These are phyloP conservation scores for Empis livida DNA, from an alignment of 2,888 invertebrate genomes.

Conservation along the genomic window DNA sequence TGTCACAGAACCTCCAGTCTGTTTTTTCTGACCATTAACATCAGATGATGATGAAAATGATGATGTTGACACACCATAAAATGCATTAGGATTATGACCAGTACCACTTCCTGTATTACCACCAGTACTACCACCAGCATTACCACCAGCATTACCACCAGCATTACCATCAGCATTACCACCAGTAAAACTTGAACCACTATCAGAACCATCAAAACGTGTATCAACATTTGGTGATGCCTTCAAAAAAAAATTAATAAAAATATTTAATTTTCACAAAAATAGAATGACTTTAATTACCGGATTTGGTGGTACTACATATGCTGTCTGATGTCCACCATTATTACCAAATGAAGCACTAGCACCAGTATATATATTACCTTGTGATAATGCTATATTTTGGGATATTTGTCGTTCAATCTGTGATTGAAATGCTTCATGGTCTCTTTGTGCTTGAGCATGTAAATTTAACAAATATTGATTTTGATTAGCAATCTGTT, in stretches of 20 bases:
- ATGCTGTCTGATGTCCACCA: slow-evolving; percentile 44
- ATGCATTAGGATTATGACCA: slow-evolving; percentile 9
- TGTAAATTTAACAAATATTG: too few relatives aligned
- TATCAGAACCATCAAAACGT: background rate
- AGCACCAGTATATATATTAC: slow-evolving; percentile 37
- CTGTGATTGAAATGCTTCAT: too few relatives aligned
- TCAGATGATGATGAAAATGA: slow-evolving; percentile 46
- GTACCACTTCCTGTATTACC: slow-evolving; percentile 12
- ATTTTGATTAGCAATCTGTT: too few relatives aligned
- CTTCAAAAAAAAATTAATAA: background rate
- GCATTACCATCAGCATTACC: slow-evolving; percentile 11
- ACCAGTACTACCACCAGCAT: slow-evolving; percentile 10
- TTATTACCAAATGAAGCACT: slow-evolving; percentile 42
- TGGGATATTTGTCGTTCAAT: too few relatives aligned
- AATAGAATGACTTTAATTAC: slow-evolving; percentile 32
- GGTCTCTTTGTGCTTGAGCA: too few relatives aligned
- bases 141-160: slow-evolving; percentile 11
- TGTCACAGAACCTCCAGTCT: slow-evolving; percentile 47
- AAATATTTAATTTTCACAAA: background rate
- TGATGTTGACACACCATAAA: slow-evolving; percentile 43
- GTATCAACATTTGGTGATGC: background rate
- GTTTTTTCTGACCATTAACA: slow-evolving; percentile 44
- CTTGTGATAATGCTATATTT: too few relatives aligned
- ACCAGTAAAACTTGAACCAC: slow-evolving; percentile 13
- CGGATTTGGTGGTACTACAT: slow-evolving; percentile 46